These are phyloP conservation scores for Otocyon megalotis DNA, from an alignment of 2,113 vertebrate species.

Conservation along the genomic window DNA sequence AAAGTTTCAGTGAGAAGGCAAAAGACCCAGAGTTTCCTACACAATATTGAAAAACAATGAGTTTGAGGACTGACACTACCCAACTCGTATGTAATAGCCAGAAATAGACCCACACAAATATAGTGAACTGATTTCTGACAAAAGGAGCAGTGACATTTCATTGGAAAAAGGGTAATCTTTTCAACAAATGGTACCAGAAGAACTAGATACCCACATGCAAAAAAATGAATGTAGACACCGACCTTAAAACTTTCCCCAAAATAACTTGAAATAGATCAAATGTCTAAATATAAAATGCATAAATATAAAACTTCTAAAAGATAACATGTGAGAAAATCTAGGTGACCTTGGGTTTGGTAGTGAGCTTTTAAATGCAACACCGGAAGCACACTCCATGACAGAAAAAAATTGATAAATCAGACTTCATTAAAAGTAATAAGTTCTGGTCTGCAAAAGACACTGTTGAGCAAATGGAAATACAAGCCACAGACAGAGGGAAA, in stretches of 20 bases:
- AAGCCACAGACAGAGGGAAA: not conserved
- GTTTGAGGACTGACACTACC: not conserved
- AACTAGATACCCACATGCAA: not conserved
- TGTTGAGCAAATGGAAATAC: not conserved
- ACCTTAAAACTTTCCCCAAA: not conserved
- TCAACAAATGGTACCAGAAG: not conserved
- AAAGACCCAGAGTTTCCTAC: not conserved
- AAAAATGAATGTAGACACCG: not conserved
- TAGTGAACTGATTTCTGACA: not conserved
- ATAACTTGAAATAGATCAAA: not conserved
- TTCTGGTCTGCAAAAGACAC: not conserved
- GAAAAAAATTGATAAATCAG: not conserved
- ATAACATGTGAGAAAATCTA: not conserved
- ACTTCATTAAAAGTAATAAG: constrained; percentile 25
- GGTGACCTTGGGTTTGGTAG: not conserved
- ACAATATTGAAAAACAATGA: not conserved
- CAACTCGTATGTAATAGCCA: not conserved
- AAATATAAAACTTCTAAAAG: not conserved
- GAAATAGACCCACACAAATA: constrained; percentile 12
- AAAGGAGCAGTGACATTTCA: not conserved
- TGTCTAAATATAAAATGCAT: not conserved
- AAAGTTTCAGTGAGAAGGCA: not conserved
- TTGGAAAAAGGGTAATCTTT: not conserved
- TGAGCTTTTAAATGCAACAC: not conserved
- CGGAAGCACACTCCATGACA: not conserved